Base-by-base conservation (phyloP, 1,140 invertebrate species). In the Cecropterus lyciades region DNA sequence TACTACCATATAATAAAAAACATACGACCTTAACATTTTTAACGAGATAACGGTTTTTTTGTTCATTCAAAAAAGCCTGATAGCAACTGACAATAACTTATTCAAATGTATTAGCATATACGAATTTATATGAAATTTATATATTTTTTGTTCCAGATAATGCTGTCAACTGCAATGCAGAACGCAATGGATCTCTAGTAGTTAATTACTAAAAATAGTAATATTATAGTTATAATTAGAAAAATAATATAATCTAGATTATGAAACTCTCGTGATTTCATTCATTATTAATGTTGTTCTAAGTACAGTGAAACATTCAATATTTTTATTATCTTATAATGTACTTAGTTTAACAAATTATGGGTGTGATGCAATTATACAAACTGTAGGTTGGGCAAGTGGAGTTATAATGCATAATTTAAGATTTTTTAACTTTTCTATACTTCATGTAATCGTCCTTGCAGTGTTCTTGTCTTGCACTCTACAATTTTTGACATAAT, bases 161-260 rank as follows among this genome's bases (percentile, higher is more conserved):
- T 60, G 49, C 51, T 70, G 42, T 72, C 72, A 77, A 72, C 73
- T 66, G 51, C 71, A 80, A 81, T 76, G 80, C 80, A 86, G 80
- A 77, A 83, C 48, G 45, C 57, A 49, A 60, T 75, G 77, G 85
- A 87, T 87, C 85, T 89, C 85, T 72, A 72, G 70, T 87, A 86
- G 83, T 79, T 82, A 82, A 77, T 77, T 67, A 77, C 70, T 51
- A 69, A 68, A 66, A 70, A 77, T 82, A 80, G 53, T 33, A 33
- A 33, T 57, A 80, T 77, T 81, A 77, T 86, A 80, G 70, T 67
- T 73, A 57, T 79, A 79, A 82, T 72, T 79, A 88, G 78, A 75
- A 78, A 83, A 75, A 79, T 14, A 56, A n/a, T 79, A 77, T 75
- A 72, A 45, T 9, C 15, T 43, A 62, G 48, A 15, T 11, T 48